phyloP scores from a whole-genome alignment of 2,113 vertebrate genomes.

The Dryoscopus gambensis region DNA sequence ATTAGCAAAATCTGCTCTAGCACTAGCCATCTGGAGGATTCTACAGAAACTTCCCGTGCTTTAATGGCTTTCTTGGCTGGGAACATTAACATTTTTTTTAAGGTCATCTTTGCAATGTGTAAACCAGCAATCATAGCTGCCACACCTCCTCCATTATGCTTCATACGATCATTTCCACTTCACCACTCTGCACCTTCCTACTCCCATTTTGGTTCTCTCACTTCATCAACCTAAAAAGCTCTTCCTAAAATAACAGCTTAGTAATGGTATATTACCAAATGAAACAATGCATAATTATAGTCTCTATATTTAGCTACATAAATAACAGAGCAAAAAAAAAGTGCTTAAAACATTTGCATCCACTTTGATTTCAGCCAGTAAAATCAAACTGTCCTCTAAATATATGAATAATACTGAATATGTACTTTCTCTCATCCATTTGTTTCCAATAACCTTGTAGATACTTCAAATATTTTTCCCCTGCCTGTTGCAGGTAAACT shows the following conservation, averaged over 20 bases:
- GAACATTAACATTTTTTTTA: not conserved
- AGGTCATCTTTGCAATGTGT: not conserved
- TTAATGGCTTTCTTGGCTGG: not conserved
- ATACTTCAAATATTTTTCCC: not conserved
- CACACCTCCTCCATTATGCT: not conserved
- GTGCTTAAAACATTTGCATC: conserved; percentile 70
- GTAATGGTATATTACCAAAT: not conserved
- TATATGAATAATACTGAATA: conserved; percentile 73
- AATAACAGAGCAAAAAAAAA: conserved; percentile 65
- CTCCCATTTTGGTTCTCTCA: not conserved
- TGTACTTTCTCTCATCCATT: conserved; percentile 10
- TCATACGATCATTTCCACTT: not conserved
- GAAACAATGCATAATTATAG: conserved; percentile 40
- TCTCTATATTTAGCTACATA: conserved; percentile 48
- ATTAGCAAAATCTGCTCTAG: not conserved
- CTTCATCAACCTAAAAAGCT: not conserved
- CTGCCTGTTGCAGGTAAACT: not conserved
- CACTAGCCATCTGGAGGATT: not conserved
- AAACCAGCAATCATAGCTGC: not conserved
- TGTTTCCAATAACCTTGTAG: not conserved
- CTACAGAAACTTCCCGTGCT: not conserved
- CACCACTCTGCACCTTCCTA: conserved; percentile 3
- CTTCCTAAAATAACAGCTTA: conserved; percentile 24
- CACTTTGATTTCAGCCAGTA: conserved; percentile 70
- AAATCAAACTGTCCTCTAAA: conserved; percentile 64